phyloP scores from a whole-genome alignment of 2,113 vertebrate species.

The Emydura subglobosa region DNA sequence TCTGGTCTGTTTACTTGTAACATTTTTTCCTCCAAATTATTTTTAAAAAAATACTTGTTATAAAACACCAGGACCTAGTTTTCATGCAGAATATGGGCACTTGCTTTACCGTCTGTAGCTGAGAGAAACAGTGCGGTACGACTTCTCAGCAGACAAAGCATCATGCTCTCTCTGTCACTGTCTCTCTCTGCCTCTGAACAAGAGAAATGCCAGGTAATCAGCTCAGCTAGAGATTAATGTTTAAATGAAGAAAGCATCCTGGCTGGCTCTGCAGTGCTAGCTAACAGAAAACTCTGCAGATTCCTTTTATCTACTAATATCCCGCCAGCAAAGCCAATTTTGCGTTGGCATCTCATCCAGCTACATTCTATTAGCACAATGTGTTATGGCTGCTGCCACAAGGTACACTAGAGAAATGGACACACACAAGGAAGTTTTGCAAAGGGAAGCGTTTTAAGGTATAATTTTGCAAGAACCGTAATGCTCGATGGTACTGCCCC shows the following conservation, averaged over 20 bases:
- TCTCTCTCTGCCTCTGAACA: not conserved
- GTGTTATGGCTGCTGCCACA: conserved; percentile 17
- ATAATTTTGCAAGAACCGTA: not conserved
- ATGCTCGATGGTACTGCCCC: not conserved
- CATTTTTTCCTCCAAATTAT: not conserved
- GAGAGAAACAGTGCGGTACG: not conserved
- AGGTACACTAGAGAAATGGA: conserved; percentile 26
- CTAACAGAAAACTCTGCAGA: not conserved
- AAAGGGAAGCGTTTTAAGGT: conserved; percentile 19
- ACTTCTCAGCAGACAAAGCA: not conserved
- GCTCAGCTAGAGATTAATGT: conserved; percentile 36
- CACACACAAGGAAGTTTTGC: conserved; percentile 18
- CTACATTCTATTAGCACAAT: conserved; percentile 8
- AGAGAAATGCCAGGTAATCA: conserved; percentile 51
- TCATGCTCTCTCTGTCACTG: not conserved
- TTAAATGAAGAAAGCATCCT: not conserved
- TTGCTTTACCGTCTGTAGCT: not conserved
- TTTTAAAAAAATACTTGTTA: not conserved
- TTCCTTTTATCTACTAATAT: conserved; percentile 54
- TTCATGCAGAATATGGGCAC: accelerated
- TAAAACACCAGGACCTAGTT: not conserved
- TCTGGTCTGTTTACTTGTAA: not conserved
- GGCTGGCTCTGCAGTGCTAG: not conserved
- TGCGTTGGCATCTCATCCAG: not conserved
- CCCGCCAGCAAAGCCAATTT: conserved; percentile 42